phyloP scores from a whole-genome alignment of 2,797 vertebrate genomes.

The Spea hammondii region DNA sequence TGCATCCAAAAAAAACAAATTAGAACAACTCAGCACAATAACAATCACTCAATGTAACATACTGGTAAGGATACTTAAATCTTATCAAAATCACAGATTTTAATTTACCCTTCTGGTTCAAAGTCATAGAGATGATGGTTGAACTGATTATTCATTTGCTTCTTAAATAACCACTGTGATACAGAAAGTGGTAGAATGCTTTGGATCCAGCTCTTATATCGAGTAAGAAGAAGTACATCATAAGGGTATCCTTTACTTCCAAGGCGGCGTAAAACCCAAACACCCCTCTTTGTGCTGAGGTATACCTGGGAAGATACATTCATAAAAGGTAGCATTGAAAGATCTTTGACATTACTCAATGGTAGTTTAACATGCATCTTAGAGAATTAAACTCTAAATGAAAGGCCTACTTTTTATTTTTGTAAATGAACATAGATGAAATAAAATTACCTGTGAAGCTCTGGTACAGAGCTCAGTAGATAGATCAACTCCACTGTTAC shows the following conservation, averaged over 20 bases:
- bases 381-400: too few relatives aligned
- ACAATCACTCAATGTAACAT: too few relatives aligned
- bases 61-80: not conserved
- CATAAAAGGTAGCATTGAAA: not conserved
- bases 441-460: slow-evolving; percentile 73
- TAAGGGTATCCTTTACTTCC: slow-evolving; percentile 71
- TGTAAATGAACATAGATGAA: not conserved
- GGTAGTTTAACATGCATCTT: not conserved
- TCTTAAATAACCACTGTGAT: slow-evolving; percentile 63
- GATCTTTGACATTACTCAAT: not conserved
- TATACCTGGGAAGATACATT: slow-evolving; percentile 73
- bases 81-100: not conserved
- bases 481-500: slow-evolving; percentile 83
- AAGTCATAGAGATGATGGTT: slow-evolving; percentile 82
- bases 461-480: slow-evolving; percentile 77
- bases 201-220: slow-evolving; percentile 60
- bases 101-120: slow-evolving; percentile 62
- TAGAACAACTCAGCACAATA: too few relatives aligned
- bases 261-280: slow-evolving; percentile 75
- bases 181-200: slow-evolving; percentile 67
- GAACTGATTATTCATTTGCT: slow-evolving; percentile 67
- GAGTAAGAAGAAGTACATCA: slow-evolving; percentile 67
- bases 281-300: slow-evolving; percentile 77
- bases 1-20: too few relatives aligned
- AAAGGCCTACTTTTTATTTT: not conserved